These are phyloP conservation scores for Atherinosoma microstoma DNA, from an alignment of 2,797 vertebrate genomes.

Conservation along the genomic window DNA sequence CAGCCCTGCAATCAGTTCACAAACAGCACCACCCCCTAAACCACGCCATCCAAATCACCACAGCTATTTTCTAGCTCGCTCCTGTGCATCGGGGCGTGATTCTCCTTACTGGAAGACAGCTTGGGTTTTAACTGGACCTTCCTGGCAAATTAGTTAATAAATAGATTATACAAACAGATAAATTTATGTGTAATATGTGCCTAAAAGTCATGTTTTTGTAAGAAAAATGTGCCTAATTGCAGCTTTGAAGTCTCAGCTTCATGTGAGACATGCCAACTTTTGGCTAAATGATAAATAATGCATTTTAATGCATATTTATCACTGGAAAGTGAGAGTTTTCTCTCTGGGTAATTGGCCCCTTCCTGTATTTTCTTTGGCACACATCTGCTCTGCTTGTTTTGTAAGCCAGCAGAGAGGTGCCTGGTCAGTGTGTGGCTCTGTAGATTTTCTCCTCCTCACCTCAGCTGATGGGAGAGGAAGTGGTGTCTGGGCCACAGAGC, in stretches of 20 bases:
- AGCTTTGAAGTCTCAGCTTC: too few relatives aligned
- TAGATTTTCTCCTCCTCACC: conserved; percentile 51
- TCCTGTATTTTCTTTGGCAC: conserved; percentile 83
- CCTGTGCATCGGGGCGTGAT: background rate
- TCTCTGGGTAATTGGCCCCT: conserved; percentile 75
- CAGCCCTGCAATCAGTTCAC: too few relatives aligned
- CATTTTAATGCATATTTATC: conserved; percentile 20
- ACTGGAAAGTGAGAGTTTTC: conserved; percentile 34
- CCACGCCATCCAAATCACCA: background rate
- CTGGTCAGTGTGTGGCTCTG: conserved; percentile 79
- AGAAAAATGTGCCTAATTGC: too few relatives aligned
- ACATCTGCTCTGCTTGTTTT: conserved; percentile 79
- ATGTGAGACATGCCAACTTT: too few relatives aligned
- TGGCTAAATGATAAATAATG: too few relatives aligned
- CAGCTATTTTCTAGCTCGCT: background rate
- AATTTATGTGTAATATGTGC: background rate
- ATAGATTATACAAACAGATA: too few relatives aligned
- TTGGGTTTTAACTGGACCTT: too few relatives aligned
- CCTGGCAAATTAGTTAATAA: too few relatives aligned
- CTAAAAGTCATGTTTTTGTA: background rate
- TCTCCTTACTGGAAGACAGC: too few relatives aligned
- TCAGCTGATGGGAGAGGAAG: conserved; percentile 77
- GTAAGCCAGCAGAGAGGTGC: conserved; percentile 80
- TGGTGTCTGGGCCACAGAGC: conserved; percentile 77
- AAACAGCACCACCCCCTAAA: too few relatives aligned